A percentile compares a stretch with the other conserved stretches of the same genome.
Conservation (phyloP, 2,888 invertebrate species). For the Eubasilissa splendida region DNA sequence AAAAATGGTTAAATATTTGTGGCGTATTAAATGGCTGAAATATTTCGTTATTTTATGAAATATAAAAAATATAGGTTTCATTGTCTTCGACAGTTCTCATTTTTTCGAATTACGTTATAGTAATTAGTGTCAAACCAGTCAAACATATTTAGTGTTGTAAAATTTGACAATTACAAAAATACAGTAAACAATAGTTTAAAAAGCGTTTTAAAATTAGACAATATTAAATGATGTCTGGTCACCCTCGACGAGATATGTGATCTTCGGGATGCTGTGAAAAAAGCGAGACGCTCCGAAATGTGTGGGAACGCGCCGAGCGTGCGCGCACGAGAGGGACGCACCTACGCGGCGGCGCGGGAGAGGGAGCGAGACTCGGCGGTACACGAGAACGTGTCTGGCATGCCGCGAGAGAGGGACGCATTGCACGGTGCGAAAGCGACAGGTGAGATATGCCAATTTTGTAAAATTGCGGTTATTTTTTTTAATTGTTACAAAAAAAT, state of each 20-base stretch:
- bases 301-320: constrained; percentile 51
- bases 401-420: constrained; percentile 37
- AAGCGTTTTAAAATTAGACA: too few species aligned
- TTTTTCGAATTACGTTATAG: too few species aligned
- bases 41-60: too few species aligned
- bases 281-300: constrained; percentile 43
- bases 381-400: constrained; percentile 43
- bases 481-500: too few species aligned
- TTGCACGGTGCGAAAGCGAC: constrained; percentile 25
- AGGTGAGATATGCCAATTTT: constrained; percentile 23
- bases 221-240: constrained; percentile 8
- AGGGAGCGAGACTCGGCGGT: neutral
- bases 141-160: too few species aligned
- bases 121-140: too few species aligned
- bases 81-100: too few species aligned
- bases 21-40: too few species aligned
- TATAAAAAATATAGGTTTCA: too few species aligned
- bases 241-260: constrained; percentile 36
- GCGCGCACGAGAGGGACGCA: constrained; percentile 34
- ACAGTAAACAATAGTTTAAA: too few species aligned
- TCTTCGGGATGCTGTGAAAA: constrained; percentile 49
- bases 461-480: neutral
- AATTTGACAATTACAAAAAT: too few species aligned
- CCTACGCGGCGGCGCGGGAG: constrained; percentile 5
- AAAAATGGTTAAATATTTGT: too few species aligned